phyloP scores from a whole-genome alignment of 2,888 invertebrate species.

The Nomada fucata region DNA sequence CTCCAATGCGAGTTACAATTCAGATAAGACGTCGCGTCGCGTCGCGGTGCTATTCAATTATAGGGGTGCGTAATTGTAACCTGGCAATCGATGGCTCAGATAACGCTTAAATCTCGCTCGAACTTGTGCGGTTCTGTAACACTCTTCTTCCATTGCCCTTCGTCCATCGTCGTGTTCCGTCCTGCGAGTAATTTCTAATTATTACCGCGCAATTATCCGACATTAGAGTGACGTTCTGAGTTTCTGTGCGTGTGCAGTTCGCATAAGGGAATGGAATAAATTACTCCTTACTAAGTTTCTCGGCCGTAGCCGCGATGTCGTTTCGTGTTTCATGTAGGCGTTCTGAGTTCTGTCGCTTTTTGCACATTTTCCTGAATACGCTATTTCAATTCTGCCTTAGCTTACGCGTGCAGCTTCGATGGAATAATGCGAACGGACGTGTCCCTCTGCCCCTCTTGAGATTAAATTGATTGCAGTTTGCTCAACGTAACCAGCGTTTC shows the following conservation, averaged over 20 bases:
- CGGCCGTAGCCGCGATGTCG: neutral
- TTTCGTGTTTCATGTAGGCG: constrained; percentile 2
- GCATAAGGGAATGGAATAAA: constrained; percentile 80
- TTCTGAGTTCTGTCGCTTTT: neutral
- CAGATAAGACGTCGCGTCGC: constrained; percentile 7
- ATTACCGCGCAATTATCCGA: constrained; percentile 77
- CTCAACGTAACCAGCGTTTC: too few species aligned
- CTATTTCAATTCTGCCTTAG: neutral
- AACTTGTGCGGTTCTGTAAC: neutral
- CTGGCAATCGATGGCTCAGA: constrained; percentile 25
- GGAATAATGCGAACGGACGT: neutral
- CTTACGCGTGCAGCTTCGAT: too few species aligned
- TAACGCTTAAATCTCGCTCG: constrained; percentile 9
- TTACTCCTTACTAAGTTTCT: constrained; percentile 73
- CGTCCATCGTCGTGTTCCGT: constrained; percentile 23
- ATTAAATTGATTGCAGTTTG: too few species aligned
- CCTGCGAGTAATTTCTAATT: constrained; percentile 71
- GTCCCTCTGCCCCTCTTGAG: too few species aligned
- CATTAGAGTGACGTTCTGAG: constrained; percentile 72
- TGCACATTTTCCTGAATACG: constrained; percentile 4
- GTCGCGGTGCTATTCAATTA: constrained; percentile 32
- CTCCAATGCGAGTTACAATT: constrained; percentile 3
- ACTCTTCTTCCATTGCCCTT: constrained; percentile 22
- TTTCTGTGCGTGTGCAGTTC: constrained; percentile 70
- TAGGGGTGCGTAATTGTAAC: neutral